Evolutionary conservation across 2,888 invertebrate species (phyloP).

Genomic region (Ophion obscuratus): DNA sequence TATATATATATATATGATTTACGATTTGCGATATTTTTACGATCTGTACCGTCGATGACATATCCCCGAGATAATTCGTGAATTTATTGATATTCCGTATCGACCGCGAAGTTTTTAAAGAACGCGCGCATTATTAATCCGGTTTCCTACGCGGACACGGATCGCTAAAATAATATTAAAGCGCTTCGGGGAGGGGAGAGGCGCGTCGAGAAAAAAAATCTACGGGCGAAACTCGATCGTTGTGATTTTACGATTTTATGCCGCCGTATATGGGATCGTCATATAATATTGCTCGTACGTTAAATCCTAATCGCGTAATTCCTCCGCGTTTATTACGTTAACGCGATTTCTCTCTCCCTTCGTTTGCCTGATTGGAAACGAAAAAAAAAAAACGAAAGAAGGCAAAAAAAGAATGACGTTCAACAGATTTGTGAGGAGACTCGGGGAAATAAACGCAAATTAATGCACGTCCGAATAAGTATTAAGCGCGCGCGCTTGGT

Average conservation of each 20-base stretch:
- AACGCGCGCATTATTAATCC: conserved; percentile 33
- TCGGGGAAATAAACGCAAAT: conserved; percentile 17
- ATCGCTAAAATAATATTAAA: conserved; percentile 37
- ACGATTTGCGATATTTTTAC: conserved; percentile 42
- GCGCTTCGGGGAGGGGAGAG: neutral
- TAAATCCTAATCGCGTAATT: conserved; percentile 27
- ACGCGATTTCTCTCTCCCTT: conserved; percentile 10
- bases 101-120: neutral
- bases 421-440: neutral
- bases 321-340: conserved; percentile 16
- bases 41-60: conserved; percentile 47
- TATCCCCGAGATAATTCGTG: conserved; percentile 34
- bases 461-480: conserved; percentile 8
- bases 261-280: conserved; percentile 6
- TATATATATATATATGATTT: neutral
- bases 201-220: neutral
- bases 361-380: neutral
- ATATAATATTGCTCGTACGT: conserved; percentile 14
- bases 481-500: conserved; percentile 15
- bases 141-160: conserved; percentile 10
- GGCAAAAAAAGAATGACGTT: neutral
- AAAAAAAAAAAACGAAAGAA: neutral
- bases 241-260: conserved; percentile 39
- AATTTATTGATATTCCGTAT: conserved; percentile 53
- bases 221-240: neutral